Evolutionary conservation across 2,888 invertebrate genomes (phyloP), one percentile per base, ranked within the genome.

Genomic region (Cosmia trapezina): DNA sequence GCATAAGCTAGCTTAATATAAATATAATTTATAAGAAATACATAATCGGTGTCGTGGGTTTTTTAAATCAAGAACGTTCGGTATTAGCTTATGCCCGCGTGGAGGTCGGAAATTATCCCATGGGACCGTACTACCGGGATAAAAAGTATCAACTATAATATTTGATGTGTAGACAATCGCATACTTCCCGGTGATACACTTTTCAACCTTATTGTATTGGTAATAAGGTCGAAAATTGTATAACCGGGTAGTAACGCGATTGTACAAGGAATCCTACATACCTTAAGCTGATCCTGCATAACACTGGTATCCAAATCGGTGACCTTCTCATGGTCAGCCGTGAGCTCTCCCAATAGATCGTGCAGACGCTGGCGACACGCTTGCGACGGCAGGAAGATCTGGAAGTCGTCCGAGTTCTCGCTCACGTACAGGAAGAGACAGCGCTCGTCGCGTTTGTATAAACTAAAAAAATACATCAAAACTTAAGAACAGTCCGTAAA

Each of bases 391-490:
- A 99, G 98, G 94, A 98, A 99, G 95, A 99, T 99, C 97, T 99
- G 99, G 96, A 99, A 99, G 95, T 99, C 99, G 90, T 99, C 99
- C 0, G 99, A 99, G 93, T 99, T 99, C 93, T 99, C 98, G 93
- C 99, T 98, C 51, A 99, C 99, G 93, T 99, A 99, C 0, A 99
- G 96, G 93, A 99, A 99, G 17, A 99, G 97, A 83, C 99, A 99
- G 28, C 99, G 97, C 90, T 99, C 98, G 93, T 99, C 99, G 57
- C 99, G 97, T 94, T 99, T 99, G 94, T 99, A 99, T 78, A 99
- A 96, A 95, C 99, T 99, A 92, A 12, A 92, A 68, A 28, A 28
- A 4, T 8, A 19, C 19, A 62, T 62, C 1, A 19, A 28, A 62
- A 8, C 28, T 28, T 62, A 47, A 2, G 3, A 47, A 12, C 45